Conservation (phyloP, 2,888 invertebrate species). For the Neocrepidodera transversa region DNA sequence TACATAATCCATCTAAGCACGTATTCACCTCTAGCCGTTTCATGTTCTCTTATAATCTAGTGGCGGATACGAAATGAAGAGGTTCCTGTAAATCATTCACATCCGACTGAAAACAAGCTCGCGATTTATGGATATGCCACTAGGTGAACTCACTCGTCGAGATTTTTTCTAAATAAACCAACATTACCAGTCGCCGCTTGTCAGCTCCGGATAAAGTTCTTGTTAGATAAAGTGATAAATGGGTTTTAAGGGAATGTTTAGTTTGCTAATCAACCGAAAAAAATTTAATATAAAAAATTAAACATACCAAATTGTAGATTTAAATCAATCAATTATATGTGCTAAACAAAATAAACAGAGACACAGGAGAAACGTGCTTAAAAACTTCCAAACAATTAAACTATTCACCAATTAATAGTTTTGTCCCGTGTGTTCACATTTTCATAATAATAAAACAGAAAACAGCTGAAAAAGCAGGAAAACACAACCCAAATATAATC, state of each 20-base stretch:
- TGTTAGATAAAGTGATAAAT: conserved; percentile 2
- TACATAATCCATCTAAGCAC: too few relatives aligned
- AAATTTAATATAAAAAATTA: too few relatives aligned
- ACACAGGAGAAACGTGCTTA: too few relatives aligned
- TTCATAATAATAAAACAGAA: too few relatives aligned
- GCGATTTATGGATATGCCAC: conserved; percentile 51
- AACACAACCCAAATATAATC: too few relatives aligned
- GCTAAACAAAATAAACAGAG: too few relatives aligned
- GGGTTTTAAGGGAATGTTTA: neutral
- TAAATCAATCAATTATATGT: too few relatives aligned
- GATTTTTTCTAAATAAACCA: conserved; percentile 21
- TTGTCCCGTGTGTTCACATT: too few relatives aligned
- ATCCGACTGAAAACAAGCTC: conserved; percentile 52
- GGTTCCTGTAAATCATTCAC: conserved; percentile 54
- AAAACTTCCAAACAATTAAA: too few relatives aligned
- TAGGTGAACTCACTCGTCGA: conserved; percentile 34
- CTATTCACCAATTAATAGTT: too few relatives aligned
- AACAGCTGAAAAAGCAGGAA: too few relatives aligned
- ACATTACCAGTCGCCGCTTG: conserved; percentile 12
- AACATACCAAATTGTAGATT: too few relatives aligned
- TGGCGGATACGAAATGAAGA: conserved; percentile 46
- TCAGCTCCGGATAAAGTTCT: conserved; percentile 2
- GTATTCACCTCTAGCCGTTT: conserved; percentile 10
- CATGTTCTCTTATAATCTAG: conserved; percentile 40
- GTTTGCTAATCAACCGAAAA: neutral